phyloP scores from a whole-genome alignment of 2,113 vertebrate species.

The Nannobrachium achirus region DNA sequence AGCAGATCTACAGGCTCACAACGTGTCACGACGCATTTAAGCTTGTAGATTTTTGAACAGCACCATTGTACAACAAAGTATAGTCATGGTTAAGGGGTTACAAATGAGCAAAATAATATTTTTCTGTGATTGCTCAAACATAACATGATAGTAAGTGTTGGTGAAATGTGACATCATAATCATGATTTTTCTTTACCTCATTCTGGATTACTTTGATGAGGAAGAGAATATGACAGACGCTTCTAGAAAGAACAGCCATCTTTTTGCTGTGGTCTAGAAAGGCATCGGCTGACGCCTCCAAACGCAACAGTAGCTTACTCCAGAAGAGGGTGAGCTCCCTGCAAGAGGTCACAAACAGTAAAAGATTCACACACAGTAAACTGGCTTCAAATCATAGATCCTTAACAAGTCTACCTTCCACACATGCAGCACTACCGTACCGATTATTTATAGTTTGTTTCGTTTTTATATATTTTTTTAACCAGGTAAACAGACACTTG shows the following conservation, averaged over 20 bases:
- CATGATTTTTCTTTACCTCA: conserved; percentile 86
- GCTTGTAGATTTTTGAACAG: too few relatives aligned
- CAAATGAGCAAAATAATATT: too few relatives aligned
- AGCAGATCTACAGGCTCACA: too few relatives aligned
- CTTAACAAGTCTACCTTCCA: too few relatives aligned
- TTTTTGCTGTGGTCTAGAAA: conserved; percentile 95
- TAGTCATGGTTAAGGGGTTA: too few relatives aligned
- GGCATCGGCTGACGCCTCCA: conserved; percentile 90
- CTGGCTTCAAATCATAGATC: too few relatives aligned
- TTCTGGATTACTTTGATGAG: conserved; percentile 99
- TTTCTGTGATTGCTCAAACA: too few relatives aligned
- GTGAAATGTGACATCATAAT: neutral
- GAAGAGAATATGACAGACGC: conserved; percentile 99
- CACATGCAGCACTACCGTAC: neutral
- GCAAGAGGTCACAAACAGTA: conserved; percentile 53
- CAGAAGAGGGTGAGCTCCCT: conserved; percentile 99
- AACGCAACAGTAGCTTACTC: conserved; percentile 97
- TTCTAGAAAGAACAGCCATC: conserved; percentile 94
- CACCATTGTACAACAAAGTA: too few relatives aligned
- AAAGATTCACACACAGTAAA: neutral
- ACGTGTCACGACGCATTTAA: too few relatives aligned
- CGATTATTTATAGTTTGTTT: neutral
- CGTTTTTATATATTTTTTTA: neutral
- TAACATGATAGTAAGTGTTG: neutral
- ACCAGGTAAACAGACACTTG: too few relatives aligned